These are phyloP conservation scores for Alviniconcha strummeri DNA, from an alignment of 2,888 invertebrate species.

Conservation along the genomic window DNA sequence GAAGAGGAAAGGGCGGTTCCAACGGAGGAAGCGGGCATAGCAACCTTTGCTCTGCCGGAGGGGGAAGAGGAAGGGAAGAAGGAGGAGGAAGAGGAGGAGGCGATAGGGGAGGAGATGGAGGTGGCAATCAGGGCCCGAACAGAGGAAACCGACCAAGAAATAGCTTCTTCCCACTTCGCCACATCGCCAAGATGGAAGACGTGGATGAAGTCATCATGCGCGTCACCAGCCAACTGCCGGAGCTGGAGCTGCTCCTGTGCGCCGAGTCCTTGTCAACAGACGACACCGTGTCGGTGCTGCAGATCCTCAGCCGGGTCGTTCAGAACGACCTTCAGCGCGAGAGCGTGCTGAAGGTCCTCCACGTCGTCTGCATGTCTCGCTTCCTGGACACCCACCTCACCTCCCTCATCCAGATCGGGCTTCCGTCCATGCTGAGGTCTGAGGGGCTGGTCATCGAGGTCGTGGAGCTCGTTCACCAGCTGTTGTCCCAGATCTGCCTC, in stretches of 20 bases:
- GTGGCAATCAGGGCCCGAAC: neutral
- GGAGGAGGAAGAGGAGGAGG: slow-evolving; percentile 1
- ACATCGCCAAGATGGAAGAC: slow-evolving; percentile 13
- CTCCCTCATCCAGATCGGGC: slow-evolving; percentile 7
- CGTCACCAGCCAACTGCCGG: slow-evolving; percentile 29
- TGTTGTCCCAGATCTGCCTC: slow-evolving; percentile 17
- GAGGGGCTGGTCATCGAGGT: neutral
- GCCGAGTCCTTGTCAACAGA: slow-evolving; percentile 17
- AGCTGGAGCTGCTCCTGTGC: slow-evolving; percentile 28
- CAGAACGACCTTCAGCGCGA: slow-evolving; percentile 33
- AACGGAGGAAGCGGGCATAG: neutral
- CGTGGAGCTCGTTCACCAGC: slow-evolving; percentile 2
- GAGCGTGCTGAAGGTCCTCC: slow-evolving; percentile 31
- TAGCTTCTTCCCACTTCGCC: neutral
- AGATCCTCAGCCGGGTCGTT: slow-evolving; percentile 12
- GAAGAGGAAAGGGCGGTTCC: neutral
- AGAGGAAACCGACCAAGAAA: slow-evolving; percentile 1
- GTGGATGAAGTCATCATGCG: slow-evolving; percentile 29
- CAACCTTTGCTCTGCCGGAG: neutral
- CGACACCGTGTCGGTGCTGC: slow-evolving; percentile 25
- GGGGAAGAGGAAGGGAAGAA: neutral
- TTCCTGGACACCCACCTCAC: slow-evolving; percentile 36
- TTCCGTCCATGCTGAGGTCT: neutral
- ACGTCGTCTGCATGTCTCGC: slow-evolving; percentile 28
- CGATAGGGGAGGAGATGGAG: neutral